Percentiles rank a stretch among this genome's conserved stretches.
Evolutionary conservation across 2,113 vertebrate genomes (phyloP).

Genomic region (Trogon surrucura): DNA sequence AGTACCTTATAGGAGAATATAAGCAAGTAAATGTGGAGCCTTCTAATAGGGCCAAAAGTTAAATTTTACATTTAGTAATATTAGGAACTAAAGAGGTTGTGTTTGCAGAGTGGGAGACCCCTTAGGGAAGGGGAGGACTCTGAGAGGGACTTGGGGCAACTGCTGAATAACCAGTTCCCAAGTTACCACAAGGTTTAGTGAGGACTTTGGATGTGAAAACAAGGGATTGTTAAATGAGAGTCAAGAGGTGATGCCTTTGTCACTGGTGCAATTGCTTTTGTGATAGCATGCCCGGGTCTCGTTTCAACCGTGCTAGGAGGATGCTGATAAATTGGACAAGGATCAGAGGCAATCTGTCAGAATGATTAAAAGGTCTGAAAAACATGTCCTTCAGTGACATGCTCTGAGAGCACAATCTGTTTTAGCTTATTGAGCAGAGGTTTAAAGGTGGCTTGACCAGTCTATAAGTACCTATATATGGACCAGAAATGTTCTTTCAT

Average conservation of each 20-base stretch:
- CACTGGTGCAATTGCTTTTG: conserved; percentile 3
- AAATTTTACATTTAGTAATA: neutral
- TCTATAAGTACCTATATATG: neutral
- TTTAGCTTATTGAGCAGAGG: neutral
- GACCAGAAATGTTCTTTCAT: neutral
- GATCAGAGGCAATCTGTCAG: conserved; percentile 34
- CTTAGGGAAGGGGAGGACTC: neutral
- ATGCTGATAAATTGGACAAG: conserved; percentile 38
- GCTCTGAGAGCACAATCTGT: conserved; percentile 3
- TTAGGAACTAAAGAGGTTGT: neutral
- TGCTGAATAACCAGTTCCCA: neutral
- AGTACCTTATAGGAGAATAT: neutral
- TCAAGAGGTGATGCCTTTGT: conserved; percentile 1
- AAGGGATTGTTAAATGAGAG: neutral
- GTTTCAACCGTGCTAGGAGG: neutral
- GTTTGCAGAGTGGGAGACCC: neutral
- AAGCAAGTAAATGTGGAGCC: neutral
- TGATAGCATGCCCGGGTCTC: neutral
- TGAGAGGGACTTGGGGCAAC: neutral
- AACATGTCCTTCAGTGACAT: neutral
- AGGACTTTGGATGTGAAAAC: neutral
- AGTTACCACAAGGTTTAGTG: neutral
- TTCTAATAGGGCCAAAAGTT: neutral
- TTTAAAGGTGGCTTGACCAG: conserved; percentile 41
- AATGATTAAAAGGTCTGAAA: conserved; percentile 47